phyloP scores from a whole-genome alignment of 2,888 invertebrate species.

The Drosophila limbata region DNA sequence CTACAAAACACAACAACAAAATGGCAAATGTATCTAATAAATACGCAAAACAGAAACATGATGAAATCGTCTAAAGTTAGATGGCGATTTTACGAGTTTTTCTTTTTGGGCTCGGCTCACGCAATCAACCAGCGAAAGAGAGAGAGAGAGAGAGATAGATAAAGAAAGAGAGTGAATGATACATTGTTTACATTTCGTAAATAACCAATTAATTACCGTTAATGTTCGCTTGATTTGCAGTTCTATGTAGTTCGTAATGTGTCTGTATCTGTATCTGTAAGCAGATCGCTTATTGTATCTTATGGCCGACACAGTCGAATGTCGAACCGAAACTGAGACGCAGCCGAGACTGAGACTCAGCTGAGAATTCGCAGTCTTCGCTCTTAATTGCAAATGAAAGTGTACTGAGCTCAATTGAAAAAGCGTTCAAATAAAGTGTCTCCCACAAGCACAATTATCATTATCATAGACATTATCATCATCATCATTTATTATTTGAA shows the following conservation, averaged over 20 bases:
- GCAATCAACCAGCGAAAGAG: slow-evolving; percentile 40
- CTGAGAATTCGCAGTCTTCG: slow-evolving; percentile 39
- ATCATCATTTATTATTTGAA: slow-evolving; percentile 9
- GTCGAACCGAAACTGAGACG: slow-evolving; percentile 45
- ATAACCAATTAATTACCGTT: slow-evolving; percentile 74
- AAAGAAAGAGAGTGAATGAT: slow-evolving; percentile 6
- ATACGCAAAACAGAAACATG: slow-evolving; percentile 69
- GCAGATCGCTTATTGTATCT: slow-evolving; percentile 37
- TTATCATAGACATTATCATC: slow-evolving; percentile 18
- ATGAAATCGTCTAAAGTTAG: slow-evolving; percentile 77
- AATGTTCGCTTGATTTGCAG: slow-evolving; percentile 54
- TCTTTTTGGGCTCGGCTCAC: slow-evolving; percentile 60
- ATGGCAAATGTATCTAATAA: slow-evolving; percentile 38
- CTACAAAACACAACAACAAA: not conserved
- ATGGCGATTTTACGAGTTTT: slow-evolving; percentile 46
- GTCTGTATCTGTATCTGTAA: slow-evolving; percentile 40
- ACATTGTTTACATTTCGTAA: slow-evolving; percentile 31
- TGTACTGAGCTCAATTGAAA: slow-evolving; percentile 56
- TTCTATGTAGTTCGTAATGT: slow-evolving; percentile 29
- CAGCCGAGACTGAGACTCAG: not conserved
- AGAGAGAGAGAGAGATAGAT: not conserved
- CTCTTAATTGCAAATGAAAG: slow-evolving; percentile 69
- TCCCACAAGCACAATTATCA: slow-evolving; percentile 37
- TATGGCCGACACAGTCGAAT: slow-evolving; percentile 55
- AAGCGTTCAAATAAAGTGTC: slow-evolving; percentile 30